phyloP scores from a whole-genome alignment of 2,113 vertebrate genomes.

The Cyphomyrus discorhynchus region DNA sequence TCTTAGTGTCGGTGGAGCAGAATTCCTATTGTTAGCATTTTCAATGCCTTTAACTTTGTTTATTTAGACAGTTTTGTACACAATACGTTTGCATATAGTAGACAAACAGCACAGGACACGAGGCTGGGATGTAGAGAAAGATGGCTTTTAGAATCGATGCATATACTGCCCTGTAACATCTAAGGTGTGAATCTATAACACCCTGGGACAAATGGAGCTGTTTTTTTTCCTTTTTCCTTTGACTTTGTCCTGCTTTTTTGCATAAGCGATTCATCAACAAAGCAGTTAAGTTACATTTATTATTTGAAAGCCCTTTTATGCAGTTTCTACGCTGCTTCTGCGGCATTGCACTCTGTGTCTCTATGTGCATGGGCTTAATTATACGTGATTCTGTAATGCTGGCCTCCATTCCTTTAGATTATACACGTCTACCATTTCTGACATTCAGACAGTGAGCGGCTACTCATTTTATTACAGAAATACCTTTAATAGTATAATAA shows the following conservation, averaged over 20 bases:
- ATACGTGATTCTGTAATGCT: not conserved
- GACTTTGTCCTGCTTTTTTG: not conserved
- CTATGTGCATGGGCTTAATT: not conserved
- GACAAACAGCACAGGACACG: not conserved
- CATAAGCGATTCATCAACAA: not conserved
- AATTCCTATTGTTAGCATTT: not conserved
- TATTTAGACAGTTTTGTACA: not conserved
- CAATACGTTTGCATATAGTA: not conserved
- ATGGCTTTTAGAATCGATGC: not conserved
- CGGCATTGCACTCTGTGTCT: not conserved
- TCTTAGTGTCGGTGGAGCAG: not conserved
- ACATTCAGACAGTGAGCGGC: not conserved
- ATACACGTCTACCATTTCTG: not conserved
- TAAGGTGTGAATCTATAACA: not conserved
- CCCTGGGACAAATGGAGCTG: not conserved
- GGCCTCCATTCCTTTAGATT: not conserved
- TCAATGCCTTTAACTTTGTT: not conserved
- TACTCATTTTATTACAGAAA: not conserved
- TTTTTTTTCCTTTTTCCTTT: not conserved
- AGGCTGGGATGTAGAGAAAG: not conserved
- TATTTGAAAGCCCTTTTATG: not conserved
- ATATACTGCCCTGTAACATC: not conserved
- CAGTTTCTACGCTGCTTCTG: not conserved
- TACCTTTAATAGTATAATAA: not conserved
- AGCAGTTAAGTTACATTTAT: not conserved